These are phyloP conservation scores for Ophion ellenae DNA, from an alignment of 2,888 invertebrate species.

Conservation along the genomic window DNA sequence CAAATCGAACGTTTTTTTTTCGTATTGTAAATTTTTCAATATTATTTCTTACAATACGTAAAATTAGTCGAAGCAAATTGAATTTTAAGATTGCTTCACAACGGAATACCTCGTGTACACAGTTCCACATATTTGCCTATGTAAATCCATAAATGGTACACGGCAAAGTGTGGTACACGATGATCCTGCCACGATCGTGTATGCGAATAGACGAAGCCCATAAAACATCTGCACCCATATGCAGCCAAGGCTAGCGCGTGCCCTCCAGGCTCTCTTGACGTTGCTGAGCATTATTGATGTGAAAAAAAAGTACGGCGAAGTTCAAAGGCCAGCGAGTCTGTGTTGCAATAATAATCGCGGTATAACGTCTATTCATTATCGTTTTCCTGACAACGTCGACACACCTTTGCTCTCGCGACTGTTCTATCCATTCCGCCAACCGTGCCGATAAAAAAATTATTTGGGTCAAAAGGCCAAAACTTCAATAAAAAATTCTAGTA, in stretches of 20 bases:
- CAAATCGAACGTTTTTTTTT: too few relatives aligned
- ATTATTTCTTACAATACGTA: too few relatives aligned
- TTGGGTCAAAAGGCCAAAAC: too few relatives aligned
- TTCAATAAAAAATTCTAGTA: too few relatives aligned
- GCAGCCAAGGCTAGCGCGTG: conserved; percentile 37
- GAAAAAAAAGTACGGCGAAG: conserved; percentile 44
- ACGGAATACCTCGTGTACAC: neutral
- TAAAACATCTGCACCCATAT: conserved; percentile 54
- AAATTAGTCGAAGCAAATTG: too few relatives aligned
- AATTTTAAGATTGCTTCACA: neutral
- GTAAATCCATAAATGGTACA: neutral
- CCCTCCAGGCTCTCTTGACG: conserved; percentile 52
- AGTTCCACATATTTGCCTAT: neutral
- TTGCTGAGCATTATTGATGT: conserved; percentile 34
- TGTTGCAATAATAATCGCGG: conserved; percentile 48
- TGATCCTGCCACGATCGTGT: conserved; percentile 18
- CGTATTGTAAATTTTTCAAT: too few relatives aligned
- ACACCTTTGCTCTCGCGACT: too few relatives aligned
- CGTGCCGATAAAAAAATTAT: too few relatives aligned
- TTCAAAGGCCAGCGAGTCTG: conserved; percentile 56
- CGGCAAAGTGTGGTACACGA: neutral
- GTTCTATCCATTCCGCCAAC: too few relatives aligned
- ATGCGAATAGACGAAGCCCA: conserved; percentile 42
- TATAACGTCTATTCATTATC: conserved; percentile 5
- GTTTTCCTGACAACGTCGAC: neutral